phyloP scores from a whole-genome alignment of 2,888 invertebrate species.

The Ophraella communa region DNA sequence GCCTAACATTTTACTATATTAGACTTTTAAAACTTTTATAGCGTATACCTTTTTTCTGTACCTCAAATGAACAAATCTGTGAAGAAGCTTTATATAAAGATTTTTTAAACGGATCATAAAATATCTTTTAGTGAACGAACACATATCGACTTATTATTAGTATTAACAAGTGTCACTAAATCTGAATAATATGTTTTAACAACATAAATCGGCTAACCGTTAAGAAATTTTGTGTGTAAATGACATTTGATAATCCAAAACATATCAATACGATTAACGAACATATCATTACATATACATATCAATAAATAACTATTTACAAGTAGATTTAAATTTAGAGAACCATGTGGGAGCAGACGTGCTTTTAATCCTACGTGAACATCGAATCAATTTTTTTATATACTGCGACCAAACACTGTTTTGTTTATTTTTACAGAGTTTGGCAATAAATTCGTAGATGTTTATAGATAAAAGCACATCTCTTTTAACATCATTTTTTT shows the following conservation, averaged over 20 bases:
- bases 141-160: slow-evolving; percentile 34
- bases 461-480: neutral
- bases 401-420: too few species aligned
- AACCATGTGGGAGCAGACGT: neutral
- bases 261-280: neutral
- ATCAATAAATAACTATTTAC: neutral
- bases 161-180: too few species aligned
- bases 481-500: neutral
- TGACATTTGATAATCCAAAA: neutral
- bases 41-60: slow-evolving; percentile 35
- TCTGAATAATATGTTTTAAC: too few species aligned
- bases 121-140: slow-evolving; percentile 38
- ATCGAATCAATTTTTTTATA: too few species aligned
- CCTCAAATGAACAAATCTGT: slow-evolving; percentile 32
- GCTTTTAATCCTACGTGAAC: neutral
- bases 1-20: slow-evolving; percentile 53
- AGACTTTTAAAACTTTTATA: slow-evolving; percentile 51
- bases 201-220: too few species aligned
- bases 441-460: too few species aligned
- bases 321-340: neutral
- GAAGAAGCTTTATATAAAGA: slow-evolving; percentile 41
- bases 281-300: neutral
- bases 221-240: too few species aligned
- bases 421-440: too few species aligned
- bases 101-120: slow-evolving; percentile 39